These are phyloP conservation scores for Leptothorax acervorum DNA, from an alignment of 2,888 invertebrate species.

Conservation along the genomic window DNA sequence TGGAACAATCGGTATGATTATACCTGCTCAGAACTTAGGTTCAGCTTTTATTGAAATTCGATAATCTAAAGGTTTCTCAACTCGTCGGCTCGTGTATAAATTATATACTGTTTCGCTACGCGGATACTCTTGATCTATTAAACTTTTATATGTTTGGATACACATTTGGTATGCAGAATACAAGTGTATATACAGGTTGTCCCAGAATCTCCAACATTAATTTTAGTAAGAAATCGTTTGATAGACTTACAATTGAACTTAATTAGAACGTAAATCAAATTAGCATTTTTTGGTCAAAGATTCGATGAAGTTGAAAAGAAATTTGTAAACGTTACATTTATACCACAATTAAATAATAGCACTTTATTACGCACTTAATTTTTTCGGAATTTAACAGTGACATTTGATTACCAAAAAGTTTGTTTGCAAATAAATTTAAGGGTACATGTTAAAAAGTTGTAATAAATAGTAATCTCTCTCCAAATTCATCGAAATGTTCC, in stretches of 20 bases:
- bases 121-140: neutral
- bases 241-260: neutral
- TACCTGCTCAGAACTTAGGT: too few relatives aligned
- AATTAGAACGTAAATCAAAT: neutral
- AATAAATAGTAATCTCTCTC: neutral
- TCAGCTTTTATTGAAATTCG: too few relatives aligned
- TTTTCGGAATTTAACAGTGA: neutral
- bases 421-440: neutral
- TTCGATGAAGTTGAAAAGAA: neutral
- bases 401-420: neutral
- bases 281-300: neutral
- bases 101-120: too few relatives aligned
- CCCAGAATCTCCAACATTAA: conserved; percentile 1
- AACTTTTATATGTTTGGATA: neutral
- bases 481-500: neutral
- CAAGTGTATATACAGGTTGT: neutral
- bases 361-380: neutral
- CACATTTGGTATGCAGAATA: neutral
- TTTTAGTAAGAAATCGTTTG: neutral
- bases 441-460: neutral
- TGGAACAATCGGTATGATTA: neutral
- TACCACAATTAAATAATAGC: neutral
- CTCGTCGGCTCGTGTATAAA: too few relatives aligned
- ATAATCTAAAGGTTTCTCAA: too few relatives aligned
- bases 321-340: neutral